phyloP scores from a whole-genome alignment of 2,113 vertebrate genomes.

The Stigmatopora nigra region DNA sequence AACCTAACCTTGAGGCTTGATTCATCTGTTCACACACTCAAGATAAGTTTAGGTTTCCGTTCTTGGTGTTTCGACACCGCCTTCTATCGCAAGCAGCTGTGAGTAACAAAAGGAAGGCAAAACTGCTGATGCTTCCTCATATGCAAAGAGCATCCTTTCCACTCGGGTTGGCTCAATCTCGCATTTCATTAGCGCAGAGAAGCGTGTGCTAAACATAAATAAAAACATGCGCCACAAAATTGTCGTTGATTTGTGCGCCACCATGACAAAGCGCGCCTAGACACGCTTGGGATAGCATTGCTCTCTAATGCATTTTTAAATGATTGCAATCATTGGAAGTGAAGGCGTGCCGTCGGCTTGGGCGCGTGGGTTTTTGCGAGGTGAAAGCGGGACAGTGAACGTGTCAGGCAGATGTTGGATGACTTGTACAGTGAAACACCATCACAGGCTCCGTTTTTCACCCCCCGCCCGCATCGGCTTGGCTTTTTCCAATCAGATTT shows the following conservation, averaged over 20 bases:
- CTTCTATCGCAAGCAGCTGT: conserved; percentile 33
- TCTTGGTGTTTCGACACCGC: background rate
- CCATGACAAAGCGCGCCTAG: background rate
- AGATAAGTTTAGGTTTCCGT: background rate
- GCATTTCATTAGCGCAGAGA: conserved; percentile 21
- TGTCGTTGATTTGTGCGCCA: conserved; percentile 3
- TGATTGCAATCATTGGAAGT: background rate
- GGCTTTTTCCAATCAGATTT: conserved; percentile 13
- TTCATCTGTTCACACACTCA: conserved; percentile 1
- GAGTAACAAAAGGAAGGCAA: conserved; percentile 40
- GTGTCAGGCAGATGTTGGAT: conserved; percentile 47
- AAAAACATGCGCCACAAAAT: no score
- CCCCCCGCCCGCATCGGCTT: background rate
- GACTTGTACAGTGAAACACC: conserved; percentile 28
- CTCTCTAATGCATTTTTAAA: background rate
- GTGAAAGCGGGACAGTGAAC: conserved; percentile 38
- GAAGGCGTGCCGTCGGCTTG: conserved; percentile 2
- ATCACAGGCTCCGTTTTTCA: conserved; percentile 2
- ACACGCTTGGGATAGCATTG: background rate
- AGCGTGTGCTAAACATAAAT: background rate
- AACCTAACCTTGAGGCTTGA: background rate
- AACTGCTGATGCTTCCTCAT: conserved; percentile 58
- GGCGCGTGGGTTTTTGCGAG: background rate
- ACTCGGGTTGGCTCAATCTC: background rate
- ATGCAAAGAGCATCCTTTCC: conserved; percentile 29